These are phyloP conservation scores for Cladopsammia gracilis DNA, from an alignment of 64 coral and sea anemone species.

Conservation along the genomic window DNA sequence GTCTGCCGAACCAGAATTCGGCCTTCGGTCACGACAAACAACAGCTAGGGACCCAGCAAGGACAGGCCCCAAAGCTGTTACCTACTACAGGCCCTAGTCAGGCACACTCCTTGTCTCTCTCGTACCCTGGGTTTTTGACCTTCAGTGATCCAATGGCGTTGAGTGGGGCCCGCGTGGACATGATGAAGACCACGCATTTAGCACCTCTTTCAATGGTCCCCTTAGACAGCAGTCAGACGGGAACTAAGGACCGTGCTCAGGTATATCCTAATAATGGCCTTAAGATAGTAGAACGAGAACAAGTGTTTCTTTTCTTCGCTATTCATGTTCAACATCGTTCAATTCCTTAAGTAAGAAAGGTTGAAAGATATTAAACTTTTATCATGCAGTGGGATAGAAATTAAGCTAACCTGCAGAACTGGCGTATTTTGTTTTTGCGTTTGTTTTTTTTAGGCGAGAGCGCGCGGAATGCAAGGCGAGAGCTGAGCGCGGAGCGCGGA, in stretches of 20 bases:
- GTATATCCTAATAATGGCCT: background rate
- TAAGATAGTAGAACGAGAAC: background rate
- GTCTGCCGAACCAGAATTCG: conserved; percentile 6
- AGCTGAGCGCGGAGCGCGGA: no score
- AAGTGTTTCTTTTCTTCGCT: no score
- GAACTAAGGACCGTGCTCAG: conserved; percentile 33
- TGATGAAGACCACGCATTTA: conserved; percentile 40
- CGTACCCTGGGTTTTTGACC: conserved; percentile 82
- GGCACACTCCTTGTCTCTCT: conserved; percentile 64
- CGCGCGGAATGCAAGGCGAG: no score
- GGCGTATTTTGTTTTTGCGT: no score
- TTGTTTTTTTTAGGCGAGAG: no score
- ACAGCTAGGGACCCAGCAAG: conserved; percentile 19
- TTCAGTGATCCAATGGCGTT: conserved; percentile 66
- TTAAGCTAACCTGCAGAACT: no score
- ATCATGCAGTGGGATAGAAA: no score
- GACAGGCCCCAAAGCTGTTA: conserved; percentile 57
- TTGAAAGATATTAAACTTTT: no score
- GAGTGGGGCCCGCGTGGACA: conserved; percentile 20
- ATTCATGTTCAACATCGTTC: no score
- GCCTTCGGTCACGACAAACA: conserved; percentile 13
- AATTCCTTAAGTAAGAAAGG: no score
- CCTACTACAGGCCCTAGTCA: conserved; percentile 39
- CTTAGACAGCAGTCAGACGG: conserved; percentile 14
- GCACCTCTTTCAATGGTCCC: conserved; percentile 37